These are phyloP conservation scores for Altica lythri DNA, from an alignment of 2,888 invertebrate genomes.

Conservation along the genomic window DNA sequence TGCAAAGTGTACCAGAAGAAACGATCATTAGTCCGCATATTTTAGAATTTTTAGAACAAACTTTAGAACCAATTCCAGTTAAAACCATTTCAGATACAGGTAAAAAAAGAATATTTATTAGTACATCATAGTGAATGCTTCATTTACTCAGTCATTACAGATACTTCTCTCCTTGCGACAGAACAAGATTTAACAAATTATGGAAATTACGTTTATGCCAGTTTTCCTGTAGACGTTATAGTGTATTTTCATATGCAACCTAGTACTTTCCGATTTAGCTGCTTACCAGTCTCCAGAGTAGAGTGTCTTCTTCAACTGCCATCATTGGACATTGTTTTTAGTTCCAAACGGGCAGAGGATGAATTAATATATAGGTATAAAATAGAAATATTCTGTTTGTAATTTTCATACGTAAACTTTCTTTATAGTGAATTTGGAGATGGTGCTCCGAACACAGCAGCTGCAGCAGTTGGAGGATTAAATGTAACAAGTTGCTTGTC, in stretches of 20 bases:
- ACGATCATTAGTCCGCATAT: constrained; percentile 97
- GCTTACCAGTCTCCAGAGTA: constrained; percentile 91
- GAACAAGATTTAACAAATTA: constrained; percentile 66
- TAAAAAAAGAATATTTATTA: constrained; percentile 14
- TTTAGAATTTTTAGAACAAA: constrained; percentile 95
- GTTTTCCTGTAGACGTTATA: constrained; percentile 98
- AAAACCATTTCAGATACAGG: constrained; percentile 46
- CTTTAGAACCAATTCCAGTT: constrained; percentile 88
- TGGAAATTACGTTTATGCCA: constrained; percentile 84
- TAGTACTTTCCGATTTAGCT: constrained; percentile 93
- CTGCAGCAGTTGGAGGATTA: constrained; percentile 79
- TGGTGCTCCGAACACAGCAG: constrained; percentile 59
- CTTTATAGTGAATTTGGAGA: constrained; percentile 61
- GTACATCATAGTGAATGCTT: too few species aligned
- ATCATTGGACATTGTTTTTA: constrained; percentile 95
- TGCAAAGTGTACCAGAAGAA: constrained; percentile 97
- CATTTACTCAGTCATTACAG: constrained; percentile 38
- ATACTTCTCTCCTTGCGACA: constrained; percentile 48
- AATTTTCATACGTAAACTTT: neutral
- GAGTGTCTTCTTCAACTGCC: constrained; percentile 96
- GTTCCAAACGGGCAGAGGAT: constrained; percentile 85
- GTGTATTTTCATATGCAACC: constrained; percentile 99
- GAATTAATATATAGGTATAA: constrained; percentile 59
- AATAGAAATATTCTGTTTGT: neutral
- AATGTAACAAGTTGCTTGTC: constrained; percentile 96